phyloP scores from a whole-genome alignment of 2,888 invertebrate species.

The Tenthredo livida region DNA sequence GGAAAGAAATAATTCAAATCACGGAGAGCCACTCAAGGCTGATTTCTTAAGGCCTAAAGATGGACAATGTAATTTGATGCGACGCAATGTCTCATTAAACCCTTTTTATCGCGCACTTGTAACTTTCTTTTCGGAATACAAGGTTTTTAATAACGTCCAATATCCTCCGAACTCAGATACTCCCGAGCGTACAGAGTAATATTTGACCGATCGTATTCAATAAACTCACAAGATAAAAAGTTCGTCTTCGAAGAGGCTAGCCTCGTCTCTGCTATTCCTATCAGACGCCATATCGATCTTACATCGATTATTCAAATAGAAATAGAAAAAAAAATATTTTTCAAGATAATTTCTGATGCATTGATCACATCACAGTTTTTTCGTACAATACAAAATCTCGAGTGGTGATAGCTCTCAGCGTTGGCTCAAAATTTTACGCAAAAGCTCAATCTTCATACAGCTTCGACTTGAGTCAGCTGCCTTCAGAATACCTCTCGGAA shows the following conservation, averaged over 20 bases:
- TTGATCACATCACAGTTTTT: neutral
- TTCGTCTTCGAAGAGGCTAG: neutral
- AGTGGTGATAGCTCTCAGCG: neutral
- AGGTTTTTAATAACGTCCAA: neutral
- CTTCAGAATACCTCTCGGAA: neutral
- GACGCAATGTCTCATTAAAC: neutral
- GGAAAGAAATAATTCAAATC: slow-evolving; percentile 12
- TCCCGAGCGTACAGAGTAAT: neutral
- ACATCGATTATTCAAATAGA: neutral
- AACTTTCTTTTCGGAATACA: neutral
- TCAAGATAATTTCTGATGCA: neutral
- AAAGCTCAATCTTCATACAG: neutral
- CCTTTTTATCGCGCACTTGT: neutral
- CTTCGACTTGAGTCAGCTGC: neutral
- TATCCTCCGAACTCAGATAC: neutral
- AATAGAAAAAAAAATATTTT: neutral
- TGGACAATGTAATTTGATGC: neutral
- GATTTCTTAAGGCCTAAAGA: neutral
- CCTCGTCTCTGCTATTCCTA: neutral
- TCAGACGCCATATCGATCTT: neutral
- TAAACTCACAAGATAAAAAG: neutral
- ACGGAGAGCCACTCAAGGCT: neutral
- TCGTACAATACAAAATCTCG: neutral
- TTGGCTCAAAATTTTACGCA: neutral
- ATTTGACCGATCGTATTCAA: neutral